Evolutionary conservation across 53 echinoderm and acorn worm species (phyloP), one percentile per base, ranked within the genome.

Genomic region (Zoroaster sp.): DNA sequence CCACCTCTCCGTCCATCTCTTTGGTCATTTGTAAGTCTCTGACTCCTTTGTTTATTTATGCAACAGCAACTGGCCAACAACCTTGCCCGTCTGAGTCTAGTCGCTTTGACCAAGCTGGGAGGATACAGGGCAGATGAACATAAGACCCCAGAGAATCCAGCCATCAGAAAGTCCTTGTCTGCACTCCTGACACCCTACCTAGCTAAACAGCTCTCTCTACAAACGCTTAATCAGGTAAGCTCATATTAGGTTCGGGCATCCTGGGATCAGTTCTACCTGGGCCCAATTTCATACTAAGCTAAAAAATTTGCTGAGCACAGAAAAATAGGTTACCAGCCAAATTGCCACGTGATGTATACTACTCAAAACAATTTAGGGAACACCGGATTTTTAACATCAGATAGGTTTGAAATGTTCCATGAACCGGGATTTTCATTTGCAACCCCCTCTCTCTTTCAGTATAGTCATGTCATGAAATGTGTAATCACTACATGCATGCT

Each of bases 121-220:
- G 98, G 98, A 10, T 95, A 92, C 88, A 76, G 90, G 40, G 34
- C 63, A 11, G 94, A 93, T 25, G 83, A 75, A 25, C 77, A 79
- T 8, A 74, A 80, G 72, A 98, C 98, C 6, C 98, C 98, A n/a
- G 91, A 94, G 44, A 98, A 98, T 53, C 72, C 89, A 4, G 89
- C 94, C 9, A 91, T 98, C 37, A 67, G 92, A 49, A 98, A 98
- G 47, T 95, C 93, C 42, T 82, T 98, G 63, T 96, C 80, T 51
- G 92, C 91, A n/a, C 87, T 98, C n/a, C 92, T 98, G 31, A 96
- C 95, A 28, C 98, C 98, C 18, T 98, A 94, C 80, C 90, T 98
- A 11, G 89, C 98, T 38, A 95, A 94, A 45, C 98, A 94, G 73
- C 94, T 97, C 44, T 88, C 83, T 23, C 83, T 93, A 69, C 92